Evolutionary conservation across 2,888 invertebrate genomes (phyloP), one percentile per base, ranked within the genome.

Genomic region (Ceriagrion tenellum): DNA sequence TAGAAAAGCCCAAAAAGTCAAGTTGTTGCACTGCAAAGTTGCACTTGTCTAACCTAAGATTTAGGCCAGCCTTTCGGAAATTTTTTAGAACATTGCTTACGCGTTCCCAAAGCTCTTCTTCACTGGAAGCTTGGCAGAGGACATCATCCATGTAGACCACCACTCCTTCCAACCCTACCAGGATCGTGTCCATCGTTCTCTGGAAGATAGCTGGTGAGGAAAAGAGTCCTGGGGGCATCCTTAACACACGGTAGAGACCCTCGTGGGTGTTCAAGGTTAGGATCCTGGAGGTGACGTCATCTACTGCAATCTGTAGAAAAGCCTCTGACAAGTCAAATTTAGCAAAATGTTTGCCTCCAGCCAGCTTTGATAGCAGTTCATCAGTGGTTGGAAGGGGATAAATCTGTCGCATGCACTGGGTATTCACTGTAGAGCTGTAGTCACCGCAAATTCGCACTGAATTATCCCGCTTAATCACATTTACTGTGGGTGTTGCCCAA

Each of bases 1-100:
- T 26, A 26, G 59, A 63, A 93, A 59, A 93, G 12, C 95, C 95
- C n/a, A 95, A 16, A 40, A 63, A 95, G 16, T 95, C 95, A 30
- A 95, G 30, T 35, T 55, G 69, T 95, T 30, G 10, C 59, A 95
- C 95, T 20, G 59, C 69, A 59, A 95, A 95, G 6, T 26, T 8
- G n/a, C 95, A 95, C 69, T 95, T 95, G 18, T 69, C n/a, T n/a
- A n/a, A n/a, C n/a, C n/a, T 63, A 16, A 95, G 10, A 23, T 69
- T 95, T 10, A 95, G 30, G 2, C 95, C 69, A 30, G 12, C 69
- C 4, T 56, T 26, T 95, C n/a, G 12, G 20, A 95, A 59, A 10
- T 23, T 69, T 63, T 13, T 26, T 30, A 95, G n/a, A 13, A 30
- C 95, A 12, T 8, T 8, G 23, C 40, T 10, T 35, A 69, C n/a